These are phyloP conservation scores for Hydrophis major DNA, from an alignment of 2,797 vertebrate genomes.

Conservation along the genomic window DNA sequence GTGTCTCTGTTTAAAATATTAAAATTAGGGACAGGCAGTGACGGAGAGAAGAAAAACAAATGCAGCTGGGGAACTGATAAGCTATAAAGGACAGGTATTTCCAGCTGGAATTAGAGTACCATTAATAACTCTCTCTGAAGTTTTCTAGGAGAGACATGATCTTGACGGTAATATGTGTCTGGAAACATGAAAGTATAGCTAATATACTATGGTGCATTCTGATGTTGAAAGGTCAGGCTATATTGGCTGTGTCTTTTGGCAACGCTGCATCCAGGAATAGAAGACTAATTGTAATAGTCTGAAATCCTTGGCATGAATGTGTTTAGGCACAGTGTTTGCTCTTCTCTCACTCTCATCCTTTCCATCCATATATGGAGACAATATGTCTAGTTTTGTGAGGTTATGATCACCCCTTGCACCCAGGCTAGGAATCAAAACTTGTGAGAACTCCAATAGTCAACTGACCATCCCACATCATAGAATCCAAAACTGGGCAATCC, in stretches of 20 bases:
- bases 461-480: background rate
- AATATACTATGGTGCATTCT: background rate
- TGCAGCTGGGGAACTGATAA: background rate
- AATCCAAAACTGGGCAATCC: background rate
- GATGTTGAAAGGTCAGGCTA: background rate
- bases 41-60: background rate
- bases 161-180: slow-evolving; percentile 30
- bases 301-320: background rate
- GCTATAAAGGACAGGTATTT: background rate
- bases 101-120: background rate
- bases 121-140: background rate
- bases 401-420: background rate
- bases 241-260: background rate
- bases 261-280: background rate
- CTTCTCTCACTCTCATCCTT: background rate
- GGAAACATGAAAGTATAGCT: background rate
- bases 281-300: background rate
- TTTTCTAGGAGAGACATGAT: slow-evolving; percentile 5
- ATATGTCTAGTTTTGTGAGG: background rate
- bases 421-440: background rate
- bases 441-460: background rate
- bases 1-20: slow-evolving; percentile 18
- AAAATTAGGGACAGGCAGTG: background rate
- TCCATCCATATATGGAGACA: background rate
- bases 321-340: background rate